These are phyloP conservation scores for Busseola fusca DNA, from an alignment of 2,888 invertebrate genomes.

Conservation along the genomic window DNA sequence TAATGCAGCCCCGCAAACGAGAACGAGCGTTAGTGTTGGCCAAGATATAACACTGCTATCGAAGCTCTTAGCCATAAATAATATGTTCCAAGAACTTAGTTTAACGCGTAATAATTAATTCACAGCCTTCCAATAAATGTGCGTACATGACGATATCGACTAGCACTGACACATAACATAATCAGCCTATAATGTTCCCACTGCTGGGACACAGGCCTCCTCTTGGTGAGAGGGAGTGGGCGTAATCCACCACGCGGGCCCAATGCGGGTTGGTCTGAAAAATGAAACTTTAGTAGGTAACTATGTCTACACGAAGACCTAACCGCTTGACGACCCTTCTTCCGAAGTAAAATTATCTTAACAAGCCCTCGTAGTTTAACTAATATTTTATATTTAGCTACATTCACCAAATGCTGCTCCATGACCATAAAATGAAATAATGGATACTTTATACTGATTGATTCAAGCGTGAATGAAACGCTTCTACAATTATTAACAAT, in stretches of 20 bases:
- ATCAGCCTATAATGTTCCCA: no score
- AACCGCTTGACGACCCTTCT: neutral
- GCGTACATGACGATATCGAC: conserved; percentile 40
- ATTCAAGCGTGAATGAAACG: conserved; percentile 5
- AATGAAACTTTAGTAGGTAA: conserved; percentile 23
- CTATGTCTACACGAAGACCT: conserved; percentile 4
- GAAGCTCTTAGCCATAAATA: conserved; percentile 20
- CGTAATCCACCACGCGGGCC: no score
- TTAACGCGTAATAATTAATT: conserved; percentile 36
- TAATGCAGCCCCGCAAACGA: neutral
- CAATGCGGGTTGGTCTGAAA: no score
- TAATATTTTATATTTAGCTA: neutral
- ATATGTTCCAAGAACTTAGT: conserved; percentile 7
- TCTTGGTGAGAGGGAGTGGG: no score
- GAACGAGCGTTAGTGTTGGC: no score
- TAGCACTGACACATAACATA: no score
- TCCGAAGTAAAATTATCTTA: conserved; percentile 7
- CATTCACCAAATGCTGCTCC: neutral
- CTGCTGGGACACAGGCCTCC: no score
- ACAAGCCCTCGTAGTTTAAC: neutral
- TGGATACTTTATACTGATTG: conserved; percentile 13
- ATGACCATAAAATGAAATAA: conserved; percentile 14
- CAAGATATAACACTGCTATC: conserved; percentile 11
- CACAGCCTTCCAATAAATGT: conserved; percentile 43
- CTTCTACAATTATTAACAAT: conserved; percentile 26